Conservation (phyloP, 2,797 vertebrate genomes). For the Pyrrhura leucotis region DNA sequence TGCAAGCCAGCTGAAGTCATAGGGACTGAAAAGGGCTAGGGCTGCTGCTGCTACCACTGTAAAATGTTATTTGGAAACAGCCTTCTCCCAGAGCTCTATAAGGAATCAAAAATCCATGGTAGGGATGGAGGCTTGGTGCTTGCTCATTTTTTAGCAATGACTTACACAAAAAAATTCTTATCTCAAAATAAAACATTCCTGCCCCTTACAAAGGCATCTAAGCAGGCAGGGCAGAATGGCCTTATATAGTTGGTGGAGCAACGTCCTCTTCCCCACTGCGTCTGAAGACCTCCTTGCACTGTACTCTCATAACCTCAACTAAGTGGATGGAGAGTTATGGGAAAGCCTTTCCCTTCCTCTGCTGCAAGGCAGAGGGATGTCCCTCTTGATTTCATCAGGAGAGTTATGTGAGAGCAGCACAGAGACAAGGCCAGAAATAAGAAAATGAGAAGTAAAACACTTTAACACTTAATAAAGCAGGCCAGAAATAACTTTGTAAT, state of each 20-base stretch:
- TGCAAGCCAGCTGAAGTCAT: constrained; percentile 74
- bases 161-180: background rate
- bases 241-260: background rate
- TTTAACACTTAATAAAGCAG: background rate
- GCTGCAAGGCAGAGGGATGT: background rate
- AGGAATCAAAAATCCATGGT: constrained; percentile 31
- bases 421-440: background rate
- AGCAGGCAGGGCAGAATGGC: background rate
- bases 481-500: background rate
- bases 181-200: constrained; percentile 5
- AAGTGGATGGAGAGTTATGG: background rate
- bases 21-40: constrained; percentile 2
- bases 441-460: background rate
- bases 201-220: background rate
- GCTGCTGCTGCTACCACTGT: constrained; percentile 48
- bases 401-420: background rate
- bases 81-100: constrained; percentile 40
- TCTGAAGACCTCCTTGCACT: background rate
- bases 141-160: constrained; percentile 16
- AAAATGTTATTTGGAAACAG: constrained; percentile 63
- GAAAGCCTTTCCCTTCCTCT: background rate
- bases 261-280: background rate
- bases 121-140: background rate
- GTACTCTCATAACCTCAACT: background rate
- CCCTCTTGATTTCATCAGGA: background rate